Evolutionary conservation across 2,797 vertebrate genomes (phyloP).

Genomic region (Apogon hyalosoma): DNA sequence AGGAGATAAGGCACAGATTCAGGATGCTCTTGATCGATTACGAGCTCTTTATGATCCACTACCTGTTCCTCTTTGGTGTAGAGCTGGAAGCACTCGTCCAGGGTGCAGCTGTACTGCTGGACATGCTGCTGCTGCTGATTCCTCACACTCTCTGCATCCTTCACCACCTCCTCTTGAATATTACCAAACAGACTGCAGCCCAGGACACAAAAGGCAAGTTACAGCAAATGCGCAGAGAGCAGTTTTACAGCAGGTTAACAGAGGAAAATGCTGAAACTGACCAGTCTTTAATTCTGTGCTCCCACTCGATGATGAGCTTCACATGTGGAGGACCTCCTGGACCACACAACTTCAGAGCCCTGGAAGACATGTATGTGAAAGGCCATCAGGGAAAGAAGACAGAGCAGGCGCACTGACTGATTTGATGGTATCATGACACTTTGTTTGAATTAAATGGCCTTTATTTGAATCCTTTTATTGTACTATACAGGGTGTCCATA

Average conservation of each 20-base stretch:
- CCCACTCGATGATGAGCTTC: conserved; percentile 91
- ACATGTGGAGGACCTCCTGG: conserved; percentile 87
- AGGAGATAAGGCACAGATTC: too few species aligned
- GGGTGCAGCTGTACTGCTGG: conserved; percentile 90
- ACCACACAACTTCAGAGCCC: conserved; percentile 87
- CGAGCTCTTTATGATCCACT: too few species aligned
- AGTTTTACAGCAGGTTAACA: too few species aligned
- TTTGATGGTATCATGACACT: too few species aligned
- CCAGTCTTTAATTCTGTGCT: conserved; percentile 88
- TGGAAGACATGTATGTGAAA: conserved; percentile 50
- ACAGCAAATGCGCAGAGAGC: too few species aligned
- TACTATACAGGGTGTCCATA: too few species aligned
- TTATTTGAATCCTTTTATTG: too few species aligned
- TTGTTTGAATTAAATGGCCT: too few species aligned
- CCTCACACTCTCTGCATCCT: conserved; percentile 89
- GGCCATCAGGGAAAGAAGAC: too few species aligned
- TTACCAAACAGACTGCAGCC: conserved; percentile 89
- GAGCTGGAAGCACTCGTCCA: conserved; percentile 94
- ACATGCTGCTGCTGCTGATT: conserved; percentile 89
- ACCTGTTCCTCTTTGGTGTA: conserved; percentile 99
- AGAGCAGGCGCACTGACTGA: too few species aligned
- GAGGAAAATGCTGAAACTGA: too few species aligned
- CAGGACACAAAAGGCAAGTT: neutral
- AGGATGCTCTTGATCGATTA: too few species aligned
- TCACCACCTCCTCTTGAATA: conserved; percentile 91